Evolutionary conservation across 2,888 invertebrate genomes (phyloP).

Genomic region (Eupithecia dodoneata): DNA sequence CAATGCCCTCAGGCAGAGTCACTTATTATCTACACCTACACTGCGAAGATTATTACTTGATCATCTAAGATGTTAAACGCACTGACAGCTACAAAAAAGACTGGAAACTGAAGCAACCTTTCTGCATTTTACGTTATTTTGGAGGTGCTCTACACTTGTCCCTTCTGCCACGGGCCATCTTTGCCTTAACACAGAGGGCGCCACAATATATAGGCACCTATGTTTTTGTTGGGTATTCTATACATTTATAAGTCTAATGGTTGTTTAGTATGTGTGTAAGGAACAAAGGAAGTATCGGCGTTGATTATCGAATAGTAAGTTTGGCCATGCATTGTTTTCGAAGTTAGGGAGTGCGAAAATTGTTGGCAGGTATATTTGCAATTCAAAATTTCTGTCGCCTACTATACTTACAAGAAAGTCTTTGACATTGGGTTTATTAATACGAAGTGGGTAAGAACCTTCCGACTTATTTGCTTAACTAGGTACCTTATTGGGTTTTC

Average conservation of each 20-base stretch:
- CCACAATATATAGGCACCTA: slow-evolving; percentile 44
- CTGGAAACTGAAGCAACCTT: not conserved
- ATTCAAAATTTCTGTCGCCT: slow-evolving; percentile 52
- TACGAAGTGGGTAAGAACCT: not conserved
- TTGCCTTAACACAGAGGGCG: slow-evolving; percentile 50
- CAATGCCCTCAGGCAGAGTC: slow-evolving; percentile 33
- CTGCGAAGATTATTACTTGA: not conserved
- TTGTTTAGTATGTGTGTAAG: slow-evolving; percentile 54
- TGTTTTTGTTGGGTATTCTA: slow-evolving; percentile 33
- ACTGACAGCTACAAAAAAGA: not conserved
- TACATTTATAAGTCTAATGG: slow-evolving; percentile 33
- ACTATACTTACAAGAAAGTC: slow-evolving; percentile 5
- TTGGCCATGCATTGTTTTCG: slow-evolving; percentile 72
- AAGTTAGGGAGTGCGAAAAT: slow-evolving; percentile 61
- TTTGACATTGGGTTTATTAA: not conserved
- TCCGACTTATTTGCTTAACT: not conserved
- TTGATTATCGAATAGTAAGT: slow-evolving; percentile 30
- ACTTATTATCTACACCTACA: slow-evolving; percentile 21
- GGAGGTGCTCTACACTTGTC: slow-evolving; percentile 26
- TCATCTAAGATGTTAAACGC: not conserved
- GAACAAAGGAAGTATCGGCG: slow-evolving; percentile 78
- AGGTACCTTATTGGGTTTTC: not conserved
- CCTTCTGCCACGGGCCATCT: slow-evolving; percentile 45
- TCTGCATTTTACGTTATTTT: not conserved
- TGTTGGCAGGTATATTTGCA: slow-evolving; percentile 68